phyloP scores from a whole-genome alignment of 2,888 invertebrate genomes.

The Conops quadrifasciatus region DNA sequence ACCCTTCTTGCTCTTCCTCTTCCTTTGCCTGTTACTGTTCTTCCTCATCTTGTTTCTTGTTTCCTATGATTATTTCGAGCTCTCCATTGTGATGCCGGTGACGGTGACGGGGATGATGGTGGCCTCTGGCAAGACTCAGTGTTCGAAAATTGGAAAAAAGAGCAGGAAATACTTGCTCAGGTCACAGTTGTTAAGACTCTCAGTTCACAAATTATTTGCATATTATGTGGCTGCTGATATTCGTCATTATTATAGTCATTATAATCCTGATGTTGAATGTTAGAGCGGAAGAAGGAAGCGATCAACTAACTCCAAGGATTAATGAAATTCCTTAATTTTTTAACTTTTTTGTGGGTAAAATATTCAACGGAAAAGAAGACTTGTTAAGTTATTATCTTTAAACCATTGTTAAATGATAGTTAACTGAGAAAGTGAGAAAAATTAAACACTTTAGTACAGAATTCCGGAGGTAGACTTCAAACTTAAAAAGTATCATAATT shows the following conservation, averaged over 20 bases:
- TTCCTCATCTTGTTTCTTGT: too few relatives aligned
- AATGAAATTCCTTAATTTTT: neutral
- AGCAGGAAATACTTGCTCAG: conserved; percentile 36
- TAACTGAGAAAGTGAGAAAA: neutral
- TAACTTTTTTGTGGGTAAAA: neutral
- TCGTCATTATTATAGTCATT: too few relatives aligned
- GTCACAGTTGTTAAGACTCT: conserved; percentile 52
- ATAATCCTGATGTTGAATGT: neutral
- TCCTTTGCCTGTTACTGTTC: conserved; percentile 12
- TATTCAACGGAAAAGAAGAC: too few relatives aligned
- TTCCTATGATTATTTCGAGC: too few relatives aligned
- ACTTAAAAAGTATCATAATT: neutral
- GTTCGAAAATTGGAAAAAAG: neutral
- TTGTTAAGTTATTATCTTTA: too few relatives aligned
- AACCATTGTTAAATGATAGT: too few relatives aligned
- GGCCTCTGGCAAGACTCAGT: neutral
- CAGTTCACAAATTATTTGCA: conserved; percentile 54
- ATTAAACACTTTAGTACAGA: neutral
- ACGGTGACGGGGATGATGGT: neutral
- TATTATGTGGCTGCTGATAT: conserved; percentile 41
- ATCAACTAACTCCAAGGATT: neutral
- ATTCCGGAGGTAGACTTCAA: neutral
- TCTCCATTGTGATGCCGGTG: conserved; percentile 36
- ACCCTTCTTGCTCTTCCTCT: conserved; percentile 26
- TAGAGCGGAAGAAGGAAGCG: neutral